phyloP scores from a whole-genome alignment of 1,140 invertebrate species.

The Euwallacea similis region DNA sequence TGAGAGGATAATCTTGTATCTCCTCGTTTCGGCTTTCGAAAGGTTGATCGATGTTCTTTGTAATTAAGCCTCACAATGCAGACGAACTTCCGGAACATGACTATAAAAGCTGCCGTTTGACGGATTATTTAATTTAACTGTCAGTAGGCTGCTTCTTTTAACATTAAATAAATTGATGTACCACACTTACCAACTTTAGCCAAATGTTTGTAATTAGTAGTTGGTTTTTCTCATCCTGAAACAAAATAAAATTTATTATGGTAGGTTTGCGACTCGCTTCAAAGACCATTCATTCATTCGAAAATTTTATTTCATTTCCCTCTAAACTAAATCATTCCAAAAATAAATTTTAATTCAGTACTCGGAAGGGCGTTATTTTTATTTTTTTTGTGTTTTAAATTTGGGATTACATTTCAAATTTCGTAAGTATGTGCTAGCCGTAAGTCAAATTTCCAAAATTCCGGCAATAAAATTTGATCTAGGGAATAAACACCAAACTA shows the following conservation, averaged over 20 bases:
- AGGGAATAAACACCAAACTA: not conserved
- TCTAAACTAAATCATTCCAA: not conserved
- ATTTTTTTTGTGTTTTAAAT: not conserved
- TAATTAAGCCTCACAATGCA: not conserved
- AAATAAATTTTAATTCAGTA: slow-evolving; percentile 9
- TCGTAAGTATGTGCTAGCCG: not conserved
- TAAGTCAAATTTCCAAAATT: not conserved
- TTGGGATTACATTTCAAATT: not conserved
- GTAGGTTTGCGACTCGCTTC: too few species aligned
- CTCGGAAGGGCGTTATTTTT: not conserved
- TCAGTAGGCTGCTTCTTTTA: not conserved
- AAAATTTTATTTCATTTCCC: not conserved
- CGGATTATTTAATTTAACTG: slow-evolving; percentile 4
- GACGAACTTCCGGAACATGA: too few species aligned
- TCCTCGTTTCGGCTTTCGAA: not conserved
- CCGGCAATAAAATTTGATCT: not conserved
- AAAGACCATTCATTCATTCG: not conserved
- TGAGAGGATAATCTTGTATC: not conserved
- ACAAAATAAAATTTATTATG: slow-evolving; percentile 48
- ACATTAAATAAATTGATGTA: not conserved
- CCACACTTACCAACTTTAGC: slow-evolving; percentile 79
- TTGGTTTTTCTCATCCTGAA: slow-evolving; percentile 85
- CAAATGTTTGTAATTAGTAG: slow-evolving; percentile 83
- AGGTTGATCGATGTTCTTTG: slow-evolving; percentile 5
- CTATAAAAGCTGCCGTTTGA: too few species aligned